Conservation (phyloP, 2,113 vertebrate species). For the sheep (Ovis aries) region ARS-UI_Ramb_v3.0 NC_056055.1:53868001-53868500, state of each 20-base stretch:
- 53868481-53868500: neutral
- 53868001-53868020: neutral
- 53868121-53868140: neutral
- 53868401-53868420: neutral
- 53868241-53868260: neutral
- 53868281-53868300: neutral
- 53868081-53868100: neutral
- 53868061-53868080: neutral
- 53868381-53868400: neutral
- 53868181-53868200: neutral
- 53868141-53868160: neutral
- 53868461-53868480: neutral
- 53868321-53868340: neutral
- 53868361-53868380: neutral
- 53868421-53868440: neutral
- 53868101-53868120: neutral
- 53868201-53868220: neutral
- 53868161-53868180: neutral
- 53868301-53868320: neutral
- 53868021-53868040: neutral
- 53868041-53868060: neutral
- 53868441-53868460: neutral
- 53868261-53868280: neutral
- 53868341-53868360: neutral
- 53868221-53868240: neutral